Evolutionary conservation across 2,113 vertebrate genomes (phyloP).

Genomic region (Gymnorhina tibicen): DNA sequence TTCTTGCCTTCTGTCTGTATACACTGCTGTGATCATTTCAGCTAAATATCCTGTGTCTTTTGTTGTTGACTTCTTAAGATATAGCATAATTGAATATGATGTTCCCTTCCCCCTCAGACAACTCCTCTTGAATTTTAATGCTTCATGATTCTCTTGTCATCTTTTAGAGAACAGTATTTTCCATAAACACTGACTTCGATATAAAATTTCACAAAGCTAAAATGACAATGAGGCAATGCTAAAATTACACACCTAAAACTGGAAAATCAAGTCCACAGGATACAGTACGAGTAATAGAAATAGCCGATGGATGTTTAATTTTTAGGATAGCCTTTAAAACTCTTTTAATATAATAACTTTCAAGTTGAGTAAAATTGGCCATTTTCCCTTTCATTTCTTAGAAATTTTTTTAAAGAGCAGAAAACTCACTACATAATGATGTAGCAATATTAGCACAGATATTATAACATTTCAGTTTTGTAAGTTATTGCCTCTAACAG

Average conservation of each 20-base stretch:
- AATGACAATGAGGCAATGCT: background rate
- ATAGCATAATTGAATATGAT: background rate
- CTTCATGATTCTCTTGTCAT: background rate
- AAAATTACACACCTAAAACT: background rate
- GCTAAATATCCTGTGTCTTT: slow-evolving; percentile 10
- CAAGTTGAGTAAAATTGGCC: background rate
- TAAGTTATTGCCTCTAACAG: background rate
- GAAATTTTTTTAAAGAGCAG: background rate
- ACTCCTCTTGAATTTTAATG: slow-evolving; percentile 19
- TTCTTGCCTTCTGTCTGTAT: background rate
- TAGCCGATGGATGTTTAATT: background rate
- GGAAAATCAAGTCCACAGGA: background rate
- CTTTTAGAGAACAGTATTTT: background rate
- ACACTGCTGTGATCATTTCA: background rate
- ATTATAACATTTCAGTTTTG: background rate
- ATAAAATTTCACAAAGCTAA: background rate
- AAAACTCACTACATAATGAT: background rate
- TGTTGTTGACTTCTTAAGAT: slow-evolving; percentile 6
- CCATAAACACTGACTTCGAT: background rate
- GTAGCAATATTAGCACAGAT: background rate
- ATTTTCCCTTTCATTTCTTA: background rate
- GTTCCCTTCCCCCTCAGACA: background rate
- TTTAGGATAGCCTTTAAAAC: background rate
- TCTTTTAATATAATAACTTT: background rate
- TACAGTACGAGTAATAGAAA: background rate